Evolutionary conservation across 1,140 invertebrate genomes (phyloP), one percentile per base, ranked within the genome.

Genomic region (Chelonus insularis): DNA sequence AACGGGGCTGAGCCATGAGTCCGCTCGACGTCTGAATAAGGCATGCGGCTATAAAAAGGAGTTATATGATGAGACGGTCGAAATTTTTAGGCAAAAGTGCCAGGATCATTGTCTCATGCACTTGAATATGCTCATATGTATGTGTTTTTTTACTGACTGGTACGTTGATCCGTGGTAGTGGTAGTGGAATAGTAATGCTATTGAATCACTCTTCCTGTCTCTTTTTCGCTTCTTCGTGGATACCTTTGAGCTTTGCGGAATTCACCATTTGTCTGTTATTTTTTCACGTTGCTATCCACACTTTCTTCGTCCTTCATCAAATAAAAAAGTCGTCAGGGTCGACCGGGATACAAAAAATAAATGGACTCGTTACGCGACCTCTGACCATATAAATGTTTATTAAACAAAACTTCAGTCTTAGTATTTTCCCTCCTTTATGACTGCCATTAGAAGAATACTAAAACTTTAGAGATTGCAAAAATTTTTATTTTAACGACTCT

Each of bases 321-420:
- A 58, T 58, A 58, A 58, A 29, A 32, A 47, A 50, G 12, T 47
- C 39, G 12, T 58, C 57, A 58, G 45, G 43, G 57, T 58, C 57
- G 12, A 25, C 25, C 18, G 4, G 29, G 57, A n/a, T 6, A 58
- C 32, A 58, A 58, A 50, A 58, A 58, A 58, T 23, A 34, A 36
- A 37, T 39, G n/a, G 34, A 51, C 4, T 36, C n/a, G 29, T 47
- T 51, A 9, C 32, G 18, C 47, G 34, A 51, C 57, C 57, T 51
- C 57, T 59, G 57, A 51, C 34, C 47, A 21, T 21, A 23, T 21
- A 32, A 51, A 59, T 59, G 34, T 37, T 59, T 51, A 51, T 59
- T 59, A 23, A 25, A 20, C 18, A 8, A 9, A 8, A 20, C 41
- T 18, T 16, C 18, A 4, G 41, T 43, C 41, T 8, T 14, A 29